Evolutionary conservation across 2,797 vertebrate genomes (phyloP).

Genomic region (Tapera naevia): DNA sequence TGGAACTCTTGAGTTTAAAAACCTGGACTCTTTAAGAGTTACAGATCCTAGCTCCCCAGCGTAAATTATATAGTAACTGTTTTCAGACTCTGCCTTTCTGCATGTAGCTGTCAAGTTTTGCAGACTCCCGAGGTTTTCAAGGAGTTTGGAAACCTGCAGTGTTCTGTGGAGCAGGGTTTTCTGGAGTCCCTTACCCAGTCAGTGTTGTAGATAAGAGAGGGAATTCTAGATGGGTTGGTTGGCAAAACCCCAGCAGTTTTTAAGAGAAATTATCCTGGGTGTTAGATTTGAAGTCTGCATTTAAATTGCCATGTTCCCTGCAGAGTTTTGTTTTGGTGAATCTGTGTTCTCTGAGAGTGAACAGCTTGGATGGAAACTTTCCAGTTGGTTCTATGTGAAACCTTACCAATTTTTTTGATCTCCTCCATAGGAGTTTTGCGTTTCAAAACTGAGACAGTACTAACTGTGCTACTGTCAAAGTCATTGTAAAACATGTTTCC

Average conservation of each 20-base stretch:
- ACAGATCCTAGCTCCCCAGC: fast-evolving
- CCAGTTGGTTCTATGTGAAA: neutral
- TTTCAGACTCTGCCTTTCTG: neutral
- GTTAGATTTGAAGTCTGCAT: neutral
- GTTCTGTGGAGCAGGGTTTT: neutral
- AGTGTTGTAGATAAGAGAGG: neutral
- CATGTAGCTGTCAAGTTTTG: neutral
- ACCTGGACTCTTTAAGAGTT: neutral
- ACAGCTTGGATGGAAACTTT: neutral
- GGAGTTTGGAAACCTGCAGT: neutral
- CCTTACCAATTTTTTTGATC: neutral
- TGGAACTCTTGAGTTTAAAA: neutral
- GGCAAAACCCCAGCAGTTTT: neutral
- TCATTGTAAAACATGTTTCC: neutral
- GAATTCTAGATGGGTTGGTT: neutral
- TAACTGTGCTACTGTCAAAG: neutral
- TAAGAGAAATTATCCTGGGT: neutral
- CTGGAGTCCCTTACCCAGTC: neutral
- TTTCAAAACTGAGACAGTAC: neutral
- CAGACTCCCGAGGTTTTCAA: neutral
- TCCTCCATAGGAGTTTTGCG: neutral
- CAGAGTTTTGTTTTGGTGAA: neutral
- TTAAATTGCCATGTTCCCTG: neutral
- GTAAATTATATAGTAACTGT: neutral
- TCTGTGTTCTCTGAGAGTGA: neutral